Evolutionary conservation across 1,140 invertebrate species (phyloP), one percentile per base, ranked within the genome.

Genomic region (Pemphigus obesinymphae): DNA sequence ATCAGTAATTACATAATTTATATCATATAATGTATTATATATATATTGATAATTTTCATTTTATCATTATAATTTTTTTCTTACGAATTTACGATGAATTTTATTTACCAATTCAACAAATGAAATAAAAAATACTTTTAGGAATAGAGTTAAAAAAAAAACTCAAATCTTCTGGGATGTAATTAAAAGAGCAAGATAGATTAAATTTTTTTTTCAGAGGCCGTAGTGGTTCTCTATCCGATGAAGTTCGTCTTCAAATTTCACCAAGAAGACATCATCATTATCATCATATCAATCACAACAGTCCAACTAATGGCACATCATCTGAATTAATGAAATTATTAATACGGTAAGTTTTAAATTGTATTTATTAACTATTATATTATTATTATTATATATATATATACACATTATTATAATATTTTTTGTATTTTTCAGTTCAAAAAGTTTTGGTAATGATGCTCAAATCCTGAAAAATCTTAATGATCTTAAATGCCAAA

Each of bases 401-500:
- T n/a, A 11, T 40, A 6, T n/a, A n/a, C n/a, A n/a, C n/a, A n/a
- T n/a, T n/a, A n/a, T n/a, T n/a, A n/a, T n/a, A n/a, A n/a, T n/a
- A n/a, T n/a, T n/a, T n/a, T 55, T 76, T 61, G 31, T 61, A 31
- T 84, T 82, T 75, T 83, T 20, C 80, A 88, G 91, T 73, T 92
- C 91, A 3, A 91, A 93, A 84, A 93, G 92, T 86, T 93, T 93
- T 86, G 93, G 91, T 0, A 92, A 91, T 29, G 93, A 94, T 86
- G 91, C 92, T 7, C 91, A 92, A 84, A 91, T 94, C 48, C 87
- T 94, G 82, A 90, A 90, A 82, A 93, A 93, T 84, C 86, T 93
- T 50, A 90, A 91, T 84, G 86, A 89, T 72, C 82, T 87, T 17
- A 86, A 86, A 76, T 55, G 82, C 26, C 82, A 84, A 78, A 76